phyloP scores from a whole-genome alignment of 1,140 invertebrate species.

The Sarcophaga bullata region DNA sequence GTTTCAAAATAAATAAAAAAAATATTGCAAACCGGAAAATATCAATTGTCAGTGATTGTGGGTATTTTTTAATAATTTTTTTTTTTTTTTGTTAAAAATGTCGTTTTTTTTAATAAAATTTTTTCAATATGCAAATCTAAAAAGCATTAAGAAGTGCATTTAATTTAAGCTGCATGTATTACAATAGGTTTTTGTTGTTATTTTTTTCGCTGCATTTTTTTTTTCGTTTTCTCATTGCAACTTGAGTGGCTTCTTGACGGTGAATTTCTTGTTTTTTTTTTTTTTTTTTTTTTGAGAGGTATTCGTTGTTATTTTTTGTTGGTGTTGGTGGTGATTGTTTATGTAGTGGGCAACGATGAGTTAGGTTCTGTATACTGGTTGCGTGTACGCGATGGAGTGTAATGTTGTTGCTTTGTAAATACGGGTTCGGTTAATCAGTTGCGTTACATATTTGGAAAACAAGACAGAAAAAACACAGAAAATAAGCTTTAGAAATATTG shows the following conservation, averaged over 20 bases:
- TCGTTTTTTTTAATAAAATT: slow-evolving; percentile 12
- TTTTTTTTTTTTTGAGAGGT: too few relatives aligned
- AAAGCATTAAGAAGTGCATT: neutral
- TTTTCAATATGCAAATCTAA: too few relatives aligned
- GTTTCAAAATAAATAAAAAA: neutral
- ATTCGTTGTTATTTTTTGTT: too few relatives aligned
- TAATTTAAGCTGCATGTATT: slow-evolving; percentile 11
- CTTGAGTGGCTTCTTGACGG: slow-evolving; percentile 40
- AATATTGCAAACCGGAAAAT: slow-evolving; percentile 30
- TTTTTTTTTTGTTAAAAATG: too few relatives aligned
- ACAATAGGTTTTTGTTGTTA: neutral
- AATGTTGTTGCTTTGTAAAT: neutral
- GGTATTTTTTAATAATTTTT: too few relatives aligned
- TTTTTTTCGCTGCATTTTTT: neutral
- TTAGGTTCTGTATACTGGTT: neutral
- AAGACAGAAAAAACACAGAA: neutral
- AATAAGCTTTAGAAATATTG: neutral
- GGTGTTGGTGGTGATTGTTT: too few relatives aligned
- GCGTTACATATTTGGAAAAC: neutral
- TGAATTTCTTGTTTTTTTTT: neutral
- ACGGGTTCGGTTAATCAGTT: neutral
- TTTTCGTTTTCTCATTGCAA: slow-evolving; percentile 30
- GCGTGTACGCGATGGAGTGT: neutral
- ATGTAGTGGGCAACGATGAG: slow-evolving; percentile 37
- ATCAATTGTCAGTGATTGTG: slow-evolving; percentile 23